Percentiles rank a stretch among this genome's conserved stretches.
phyloP scores from a whole-genome alignment of 1,140 invertebrate genomes.

The Drosophila equinoxialis region DNA sequence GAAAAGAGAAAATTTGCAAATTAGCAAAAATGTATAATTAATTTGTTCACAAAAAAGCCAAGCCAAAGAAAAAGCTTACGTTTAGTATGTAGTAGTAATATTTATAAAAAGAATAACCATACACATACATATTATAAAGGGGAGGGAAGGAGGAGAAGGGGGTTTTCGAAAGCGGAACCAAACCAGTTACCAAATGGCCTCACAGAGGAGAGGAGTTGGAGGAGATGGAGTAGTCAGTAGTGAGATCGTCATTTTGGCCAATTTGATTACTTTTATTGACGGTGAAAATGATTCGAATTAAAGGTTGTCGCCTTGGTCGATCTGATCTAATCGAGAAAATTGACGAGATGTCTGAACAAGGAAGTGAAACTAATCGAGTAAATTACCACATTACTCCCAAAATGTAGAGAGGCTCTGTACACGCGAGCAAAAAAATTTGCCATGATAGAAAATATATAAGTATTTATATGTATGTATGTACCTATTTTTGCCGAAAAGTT shows the following conservation, averaged over 20 bases:
- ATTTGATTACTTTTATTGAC: constrained; percentile 20
- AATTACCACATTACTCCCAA: constrained; percentile 69
- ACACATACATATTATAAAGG: not conserved
- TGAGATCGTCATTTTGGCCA: constrained; percentile 12
- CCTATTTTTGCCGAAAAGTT: constrained; percentile 59
- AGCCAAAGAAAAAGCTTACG: not conserved
- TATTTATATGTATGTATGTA: constrained; percentile 25
- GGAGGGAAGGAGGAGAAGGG: constrained; percentile 21
- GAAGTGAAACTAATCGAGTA: constrained; percentile 63
- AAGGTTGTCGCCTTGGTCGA: not conserved
- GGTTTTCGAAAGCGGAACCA: constrained; percentile 78
- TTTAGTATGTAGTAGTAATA: constrained; percentile 20
- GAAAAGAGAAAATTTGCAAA: constrained; percentile 77
- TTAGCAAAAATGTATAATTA: constrained; percentile 73
- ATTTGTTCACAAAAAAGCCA: constrained; percentile 31
- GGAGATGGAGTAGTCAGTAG: not conserved
- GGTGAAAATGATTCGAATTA: not conserved
- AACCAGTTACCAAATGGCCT: constrained; percentile 55
- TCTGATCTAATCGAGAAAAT: no score
- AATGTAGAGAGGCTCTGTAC: constrained; percentile 47
- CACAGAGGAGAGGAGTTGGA: not conserved
- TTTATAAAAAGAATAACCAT: constrained; percentile 51
- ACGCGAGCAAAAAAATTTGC: constrained; percentile 28
- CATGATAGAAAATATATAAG: constrained; percentile 17
- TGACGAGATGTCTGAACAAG: not conserved